Conservation (phyloP, 2,113 vertebrate genomes). For the Stomatorhinus ivindoensis region DNA sequence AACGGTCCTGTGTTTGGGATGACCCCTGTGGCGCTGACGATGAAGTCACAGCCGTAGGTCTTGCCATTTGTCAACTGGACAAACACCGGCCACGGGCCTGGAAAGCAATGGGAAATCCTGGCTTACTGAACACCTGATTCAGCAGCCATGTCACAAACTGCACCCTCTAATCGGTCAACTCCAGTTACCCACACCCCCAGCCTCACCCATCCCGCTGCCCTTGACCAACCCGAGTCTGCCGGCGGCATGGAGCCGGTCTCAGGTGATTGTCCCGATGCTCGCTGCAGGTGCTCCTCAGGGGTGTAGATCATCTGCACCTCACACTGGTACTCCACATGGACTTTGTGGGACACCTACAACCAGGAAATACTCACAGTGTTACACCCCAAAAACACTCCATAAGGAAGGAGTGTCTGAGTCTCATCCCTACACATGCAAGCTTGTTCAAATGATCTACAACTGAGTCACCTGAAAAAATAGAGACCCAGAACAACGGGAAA, state of each 20-base stretch:
- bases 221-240: constrained; percentile 1
- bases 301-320: constrained; percentile 74
- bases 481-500: neutral
- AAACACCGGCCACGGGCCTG: constrained; percentile 80
- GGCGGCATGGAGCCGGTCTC: constrained; percentile 26
- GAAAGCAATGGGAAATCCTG: constrained; percentile 21
- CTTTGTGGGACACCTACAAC: constrained; percentile 67
- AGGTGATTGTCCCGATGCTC: constrained; percentile 39
- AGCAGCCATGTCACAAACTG: neutral
- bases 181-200: neutral
- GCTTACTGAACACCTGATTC: neutral
- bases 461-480: neutral
- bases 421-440: neutral
- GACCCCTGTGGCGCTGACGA: constrained; percentile 92
- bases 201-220: neutral
- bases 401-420: neutral
- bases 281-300: constrained; percentile 63
- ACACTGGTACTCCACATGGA: constrained; percentile 78
- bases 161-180: neutral
- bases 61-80: constrained; percentile 79
- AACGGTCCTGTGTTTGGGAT: constrained; percentile 77
- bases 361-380: neutral
- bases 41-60: constrained; percentile 82
- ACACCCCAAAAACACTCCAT: neutral
- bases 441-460: neutral